A percentile compares a stretch with the other conserved stretches of the same genome.
These are phyloP conservation scores for Neoitamus cyanurus DNA, from an alignment of 2,888 invertebrate species.

Conservation along the genomic window DNA sequence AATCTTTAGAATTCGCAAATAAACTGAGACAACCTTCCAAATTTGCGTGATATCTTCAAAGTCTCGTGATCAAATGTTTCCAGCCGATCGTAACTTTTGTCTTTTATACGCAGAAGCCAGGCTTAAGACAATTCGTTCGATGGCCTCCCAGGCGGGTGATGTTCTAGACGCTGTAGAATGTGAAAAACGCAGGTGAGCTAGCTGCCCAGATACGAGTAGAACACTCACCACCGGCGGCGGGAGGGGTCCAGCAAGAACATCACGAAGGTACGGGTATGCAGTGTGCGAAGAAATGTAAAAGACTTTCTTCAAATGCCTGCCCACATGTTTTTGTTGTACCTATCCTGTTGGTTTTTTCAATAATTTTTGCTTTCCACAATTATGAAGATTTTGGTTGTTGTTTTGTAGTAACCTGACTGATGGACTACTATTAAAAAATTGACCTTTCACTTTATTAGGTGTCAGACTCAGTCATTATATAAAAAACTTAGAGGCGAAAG, in stretches of 20 bases:
- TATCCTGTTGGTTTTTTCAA: background rate
- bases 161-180: background rate
- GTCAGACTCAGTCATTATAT: too few relatives aligned
- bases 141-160: background rate
- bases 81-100: background rate
- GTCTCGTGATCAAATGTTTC: slow-evolving; percentile 26
- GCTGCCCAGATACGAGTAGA: background rate
- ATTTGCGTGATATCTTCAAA: background rate
- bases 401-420: too few relatives aligned
- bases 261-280: background rate
- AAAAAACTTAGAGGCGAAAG: too few relatives aligned
- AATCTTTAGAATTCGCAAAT: background rate
- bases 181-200: background rate
- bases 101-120: slow-evolving; percentile 10
- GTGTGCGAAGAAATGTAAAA: background rate
- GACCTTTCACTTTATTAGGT: too few relatives aligned
- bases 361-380: too few relatives aligned
- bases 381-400: too few relatives aligned
- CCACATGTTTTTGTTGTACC: background rate
- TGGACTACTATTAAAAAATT: too few relatives aligned
- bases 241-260: background rate
- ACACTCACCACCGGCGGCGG: background rate
- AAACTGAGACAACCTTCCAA: background rate
- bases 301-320: background rate
- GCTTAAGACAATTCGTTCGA: background rate